These are phyloP conservation scores for Hippopotamus amphibius DNA, from an alignment of 2,113 vertebrate genomes.

Conservation along the genomic window DNA sequence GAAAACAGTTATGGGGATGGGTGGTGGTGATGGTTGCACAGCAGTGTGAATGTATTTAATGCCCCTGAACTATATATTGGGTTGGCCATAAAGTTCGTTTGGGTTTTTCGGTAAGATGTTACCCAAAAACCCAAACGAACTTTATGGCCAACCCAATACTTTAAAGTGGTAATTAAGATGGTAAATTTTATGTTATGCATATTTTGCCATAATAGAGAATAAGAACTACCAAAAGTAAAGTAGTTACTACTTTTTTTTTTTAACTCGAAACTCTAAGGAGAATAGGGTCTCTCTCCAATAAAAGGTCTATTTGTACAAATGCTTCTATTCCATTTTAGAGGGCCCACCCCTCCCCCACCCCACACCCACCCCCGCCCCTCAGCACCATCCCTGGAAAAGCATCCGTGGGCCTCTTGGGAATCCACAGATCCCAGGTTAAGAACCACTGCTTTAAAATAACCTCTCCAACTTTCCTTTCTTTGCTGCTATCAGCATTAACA, in stretches of 20 bases:
- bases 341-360: no score
- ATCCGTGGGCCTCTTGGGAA: neutral
- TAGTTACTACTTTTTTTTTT: neutral
- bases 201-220: neutral
- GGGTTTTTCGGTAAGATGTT: no score
- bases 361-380: neutral
- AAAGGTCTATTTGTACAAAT: neutral
- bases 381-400: neutral
- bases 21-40: neutral
- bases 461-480: conserved; percentile 17
- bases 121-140: no score
- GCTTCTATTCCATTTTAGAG: neutral
- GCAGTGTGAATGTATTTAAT: neutral
- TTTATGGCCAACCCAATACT: neutral
- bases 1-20: neutral
- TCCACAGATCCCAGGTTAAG: neutral
- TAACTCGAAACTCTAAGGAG: conserved; percentile 10
- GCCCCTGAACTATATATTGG: neutral
- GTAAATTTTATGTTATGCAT: neutral
- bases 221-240: neutral
- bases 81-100: no score
- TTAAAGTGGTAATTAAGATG: neutral
- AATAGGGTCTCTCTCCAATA: neutral
- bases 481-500: neutral
- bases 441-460: conserved; percentile 2